phyloP scores from a whole-genome alignment of 1,140 invertebrate genomes.

The Drosophila arawakana region DNA sequence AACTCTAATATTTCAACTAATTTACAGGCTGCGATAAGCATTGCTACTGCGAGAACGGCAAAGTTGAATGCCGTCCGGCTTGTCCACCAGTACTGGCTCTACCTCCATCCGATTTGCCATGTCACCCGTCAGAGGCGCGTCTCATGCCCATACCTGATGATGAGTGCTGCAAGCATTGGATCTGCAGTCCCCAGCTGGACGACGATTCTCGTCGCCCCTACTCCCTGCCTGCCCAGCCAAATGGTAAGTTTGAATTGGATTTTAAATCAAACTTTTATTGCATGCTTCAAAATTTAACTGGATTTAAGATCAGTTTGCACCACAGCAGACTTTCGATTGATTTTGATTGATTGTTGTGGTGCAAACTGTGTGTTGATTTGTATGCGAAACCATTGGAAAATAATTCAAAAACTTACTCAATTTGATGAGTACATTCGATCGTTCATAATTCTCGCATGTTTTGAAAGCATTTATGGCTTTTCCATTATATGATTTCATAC shows the following conservation, averaged over 20 bases:
- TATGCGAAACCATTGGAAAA: conserved; percentile 28
- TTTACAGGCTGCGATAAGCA: conserved; percentile 90
- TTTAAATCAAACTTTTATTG: conserved; percentile 4
- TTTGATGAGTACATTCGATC: conserved; percentile 27
- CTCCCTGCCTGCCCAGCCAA: conserved; percentile 8
- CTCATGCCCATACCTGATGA: conserved; percentile 90
- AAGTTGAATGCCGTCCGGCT: conserved; percentile 91
- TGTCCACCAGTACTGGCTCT: conserved; percentile 90
- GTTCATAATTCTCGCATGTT: conserved; percentile 36
- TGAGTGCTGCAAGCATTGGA: conserved; percentile 92
- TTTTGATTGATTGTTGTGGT: background rate
- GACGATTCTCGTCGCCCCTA: background rate
- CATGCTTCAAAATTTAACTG: conserved; percentile 29
- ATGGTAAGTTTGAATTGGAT: conserved; percentile 57
- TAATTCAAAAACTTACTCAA: conserved; percentile 13
- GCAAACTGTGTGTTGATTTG: background rate
- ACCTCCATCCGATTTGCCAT: conserved; percentile 90
- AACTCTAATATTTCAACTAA: background rate
- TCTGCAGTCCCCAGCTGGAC: conserved; percentile 85
- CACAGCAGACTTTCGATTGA: background rate
- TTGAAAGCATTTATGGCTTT: conserved; percentile 26
- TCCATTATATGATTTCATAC: conserved; percentile 31
- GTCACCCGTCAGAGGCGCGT: conserved; percentile 88
- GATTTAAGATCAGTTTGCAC: background rate
- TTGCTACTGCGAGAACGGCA: conserved; percentile 94